Percentiles rank a stretch among this genome's conserved stretches.
These are phyloP conservation scores for Ecliptopera silaceata DNA, from an alignment of 2,888 invertebrate species.

Conservation along the genomic window DNA sequence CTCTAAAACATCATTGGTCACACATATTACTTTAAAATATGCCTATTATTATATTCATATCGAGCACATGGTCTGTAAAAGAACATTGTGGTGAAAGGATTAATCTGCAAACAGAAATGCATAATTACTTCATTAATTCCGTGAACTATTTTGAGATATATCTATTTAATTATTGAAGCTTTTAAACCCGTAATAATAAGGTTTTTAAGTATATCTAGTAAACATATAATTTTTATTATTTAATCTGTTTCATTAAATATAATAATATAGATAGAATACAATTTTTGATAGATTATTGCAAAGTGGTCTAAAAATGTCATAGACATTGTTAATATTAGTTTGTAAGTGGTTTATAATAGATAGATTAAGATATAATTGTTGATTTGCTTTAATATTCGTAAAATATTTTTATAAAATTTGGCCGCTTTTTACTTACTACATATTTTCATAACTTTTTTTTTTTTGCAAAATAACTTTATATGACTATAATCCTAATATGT, in stretches of 20 bases:
- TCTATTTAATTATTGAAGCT: neutral
- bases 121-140: slow-evolving; percentile 7
- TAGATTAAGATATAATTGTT: slow-evolving; percentile 1
- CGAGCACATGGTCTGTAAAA: neutral
- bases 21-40: too few species aligned
- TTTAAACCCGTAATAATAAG: neutral
- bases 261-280: slow-evolving; percentile 39
- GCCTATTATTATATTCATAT: neutral
- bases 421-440: neutral
- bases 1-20: too few species aligned
- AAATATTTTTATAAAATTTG: neutral
- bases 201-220: neutral
- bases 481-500: too few species aligned
- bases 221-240: neutral
- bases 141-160: slow-evolving; percentile 2
- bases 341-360: slow-evolving; percentile 17
- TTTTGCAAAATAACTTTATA: too few species aligned
- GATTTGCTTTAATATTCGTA: neutral
- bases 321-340: slow-evolving; percentile 40
- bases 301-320: slow-evolving; percentile 44
- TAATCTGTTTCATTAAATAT: neutral
- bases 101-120: neutral
- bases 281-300: slow-evolving; percentile 41
- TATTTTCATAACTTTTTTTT: too few species aligned
- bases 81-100: neutral